Base-by-base conservation (phyloP, 2,113 vertebrate species). In the Ictalurus punctatus region DNA sequence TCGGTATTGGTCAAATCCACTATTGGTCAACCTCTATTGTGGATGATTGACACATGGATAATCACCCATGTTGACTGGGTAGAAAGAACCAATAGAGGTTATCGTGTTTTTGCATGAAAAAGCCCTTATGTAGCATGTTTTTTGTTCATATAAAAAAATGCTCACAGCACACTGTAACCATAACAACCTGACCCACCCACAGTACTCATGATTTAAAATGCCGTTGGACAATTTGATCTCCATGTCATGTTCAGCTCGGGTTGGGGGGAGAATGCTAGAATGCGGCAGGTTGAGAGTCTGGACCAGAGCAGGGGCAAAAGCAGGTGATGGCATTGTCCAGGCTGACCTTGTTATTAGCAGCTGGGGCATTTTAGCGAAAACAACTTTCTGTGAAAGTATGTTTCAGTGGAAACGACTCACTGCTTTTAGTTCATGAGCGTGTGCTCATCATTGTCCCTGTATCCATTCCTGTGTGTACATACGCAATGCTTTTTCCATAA, bases 201-300 rank as follows among this genome's bases (percentile, higher is more conserved):
- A 56, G 54, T 16, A 16, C 13, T 16, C 54, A 56, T 14, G 54
- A 56, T 56, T 44, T 23, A 25, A 25, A 12, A 76, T 9, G 0
- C 21, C 23, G 19, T 44, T 76, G 34, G 94, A 93, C 14, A 95
- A 87, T 0, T 94, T 95, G 17, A 92, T 92, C 87, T 95, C 93
- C 16, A 92, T 90, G 13, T 80, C 91, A 14, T 37, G 9, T 54
- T 92, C 88, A 2, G 94, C 92, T 30, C 91, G 88, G 14, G 91
- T 40, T 90, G 37, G 94, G 94, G 23, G 52, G 88, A 23, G 94
- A 94, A 93, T 93, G 94, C 88, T 94, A 92, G 86, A 93, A 94
- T 19, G 92, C 94, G 0, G 93, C 88, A 30, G 92, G 92, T 82
- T 95, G 93, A 56, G 92, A 86, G 88, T 94, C 93, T n/a, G 92